Evolutionary conservation across 64 coral and sea anemone species (phyloP).

Genomic region (Dendronephthya gigantea): DNA sequence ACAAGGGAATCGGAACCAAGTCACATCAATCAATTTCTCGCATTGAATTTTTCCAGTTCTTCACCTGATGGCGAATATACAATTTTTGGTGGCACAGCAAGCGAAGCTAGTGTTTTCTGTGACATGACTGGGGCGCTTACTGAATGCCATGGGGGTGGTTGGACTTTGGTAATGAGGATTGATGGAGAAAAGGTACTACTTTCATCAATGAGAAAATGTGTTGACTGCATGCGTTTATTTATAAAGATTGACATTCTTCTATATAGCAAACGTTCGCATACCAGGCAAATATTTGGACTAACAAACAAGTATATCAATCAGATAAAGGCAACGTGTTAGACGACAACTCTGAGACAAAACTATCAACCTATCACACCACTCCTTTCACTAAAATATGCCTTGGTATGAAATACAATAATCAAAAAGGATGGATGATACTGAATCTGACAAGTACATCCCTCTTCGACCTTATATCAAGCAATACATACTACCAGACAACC

Average conservation of each 20-base stretch:
- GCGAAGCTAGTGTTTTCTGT: not conserved
- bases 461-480: not conserved
- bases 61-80: not conserved
- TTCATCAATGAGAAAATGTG: no score
- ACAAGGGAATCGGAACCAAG: not conserved
- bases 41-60: not conserved
- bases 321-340: not conserved
- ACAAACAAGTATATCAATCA: not conserved
- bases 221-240: no score
- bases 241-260: not conserved
- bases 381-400: constrained; percentile 1
- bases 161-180: not conserved
- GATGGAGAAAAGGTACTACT: not conserved
- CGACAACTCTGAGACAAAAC: not conserved
- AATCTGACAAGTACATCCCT: not conserved
- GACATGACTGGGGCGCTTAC: not conserved
- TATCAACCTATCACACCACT: not conserved
- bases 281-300: not conserved
- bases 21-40: not conserved
- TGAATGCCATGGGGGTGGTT: not conserved
- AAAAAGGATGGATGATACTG: not conserved
- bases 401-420: not conserved
- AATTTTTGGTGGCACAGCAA: not conserved
- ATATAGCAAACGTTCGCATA: not conserved
- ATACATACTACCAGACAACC: not conserved